Percentiles rank a stretch among this genome's conserved stretches.
Conservation (phyloP, 1,140 invertebrate genomes). For the Pseudomyrmex flavicornis region DNA sequence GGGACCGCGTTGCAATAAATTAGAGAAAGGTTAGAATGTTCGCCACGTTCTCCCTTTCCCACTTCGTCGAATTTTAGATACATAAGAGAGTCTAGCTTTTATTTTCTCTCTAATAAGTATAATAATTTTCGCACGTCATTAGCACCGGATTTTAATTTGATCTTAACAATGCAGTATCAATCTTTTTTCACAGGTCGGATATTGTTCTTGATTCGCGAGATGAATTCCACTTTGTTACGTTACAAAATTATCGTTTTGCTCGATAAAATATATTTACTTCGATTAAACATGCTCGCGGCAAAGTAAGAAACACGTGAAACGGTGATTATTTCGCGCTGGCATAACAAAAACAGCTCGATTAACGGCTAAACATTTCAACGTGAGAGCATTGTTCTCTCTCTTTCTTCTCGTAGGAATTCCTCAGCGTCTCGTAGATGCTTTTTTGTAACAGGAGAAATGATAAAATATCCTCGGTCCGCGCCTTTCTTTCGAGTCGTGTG, state of each 20-base stretch:
- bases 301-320: not conserved
- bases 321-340: not conserved
- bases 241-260: not conserved
- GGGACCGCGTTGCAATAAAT: slow-evolving; percentile 63
- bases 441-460: slow-evolving; percentile 72
- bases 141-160: not conserved
- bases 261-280: not conserved
- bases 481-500: slow-evolving; percentile 75
- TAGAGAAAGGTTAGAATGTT: slow-evolving; percentile 69
- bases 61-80: slow-evolving; percentile 53
- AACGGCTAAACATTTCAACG: slow-evolving; percentile 49
- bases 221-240: too few species aligned
- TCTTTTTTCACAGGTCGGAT: slow-evolving; percentile 43
- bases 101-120: slow-evolving; percentile 45
- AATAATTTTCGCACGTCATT: slow-evolving; percentile 42
- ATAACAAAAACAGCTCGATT: slow-evolving; percentile 23
- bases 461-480: slow-evolving; percentile 70
- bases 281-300: not conserved
- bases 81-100: slow-evolving; percentile 9
- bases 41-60: not conserved
- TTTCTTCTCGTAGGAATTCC: slow-evolving; percentile 57
- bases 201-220: slow-evolving; percentile 4
- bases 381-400: slow-evolving; percentile 66
- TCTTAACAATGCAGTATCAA: slow-evolving; percentile 34
- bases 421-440: slow-evolving; percentile 42